Conservation (phyloP, 2,797 vertebrate species). For the Anguilla pacifica region DNA sequence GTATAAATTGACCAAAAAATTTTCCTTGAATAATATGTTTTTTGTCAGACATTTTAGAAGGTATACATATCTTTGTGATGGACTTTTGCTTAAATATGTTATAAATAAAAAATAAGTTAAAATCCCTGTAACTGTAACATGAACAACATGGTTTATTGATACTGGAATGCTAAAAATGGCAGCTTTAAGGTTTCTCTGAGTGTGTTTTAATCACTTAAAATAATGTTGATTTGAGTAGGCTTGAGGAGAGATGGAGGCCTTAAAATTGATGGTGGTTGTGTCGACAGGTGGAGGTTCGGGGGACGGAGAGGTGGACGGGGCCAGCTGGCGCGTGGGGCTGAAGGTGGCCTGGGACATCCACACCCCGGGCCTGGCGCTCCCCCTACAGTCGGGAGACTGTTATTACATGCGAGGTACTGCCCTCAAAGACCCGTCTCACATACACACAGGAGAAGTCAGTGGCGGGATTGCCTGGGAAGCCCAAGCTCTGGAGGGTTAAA, state of each 20-base stretch:
- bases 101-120: not conserved
- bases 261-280: constrained; percentile 30
- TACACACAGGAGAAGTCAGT: not conserved
- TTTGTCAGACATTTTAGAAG: not conserved
- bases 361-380: constrained; percentile 89
- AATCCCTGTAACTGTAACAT: not conserved
- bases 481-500: not conserved
- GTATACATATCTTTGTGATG: not conserved
- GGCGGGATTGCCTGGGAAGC: not conserved
- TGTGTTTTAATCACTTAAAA: not conserved
- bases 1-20: not conserved
- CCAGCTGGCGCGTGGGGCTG: constrained; percentile 87
- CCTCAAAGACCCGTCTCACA: not conserved
- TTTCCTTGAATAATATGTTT: not conserved
- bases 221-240: not conserved
- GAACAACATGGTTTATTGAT: not conserved
- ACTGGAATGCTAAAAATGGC: not conserved
- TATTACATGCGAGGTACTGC: constrained; percentile 94
- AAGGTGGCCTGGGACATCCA: constrained; percentile 98
- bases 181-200: not conserved
- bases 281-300: constrained; percentile 68
- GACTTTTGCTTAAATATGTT: not conserved
- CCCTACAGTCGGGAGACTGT: constrained; percentile 91
- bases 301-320: constrained; percentile 69
- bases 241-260: not conserved